phyloP scores from a whole-genome alignment of 2,113 vertebrate species.

The Malurus alboscapulatus region DNA sequence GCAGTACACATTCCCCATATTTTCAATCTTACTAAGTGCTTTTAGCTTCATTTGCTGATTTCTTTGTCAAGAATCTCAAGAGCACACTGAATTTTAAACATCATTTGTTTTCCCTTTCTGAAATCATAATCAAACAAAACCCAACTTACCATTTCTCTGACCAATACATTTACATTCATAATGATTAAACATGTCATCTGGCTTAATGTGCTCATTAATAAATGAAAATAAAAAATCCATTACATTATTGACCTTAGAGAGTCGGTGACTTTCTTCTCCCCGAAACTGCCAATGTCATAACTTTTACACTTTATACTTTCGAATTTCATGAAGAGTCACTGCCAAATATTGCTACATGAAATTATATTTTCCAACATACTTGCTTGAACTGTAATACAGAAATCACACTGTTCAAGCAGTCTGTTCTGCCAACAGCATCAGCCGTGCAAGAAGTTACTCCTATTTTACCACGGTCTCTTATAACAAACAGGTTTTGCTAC shows the following conservation, averaged over 20 bases:
- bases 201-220: constrained; percentile 4
- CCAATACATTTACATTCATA: not conserved
- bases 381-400: not conserved
- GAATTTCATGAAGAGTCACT: not conserved
- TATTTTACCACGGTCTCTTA: not conserved
- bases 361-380: not conserved
- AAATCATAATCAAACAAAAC: not conserved
- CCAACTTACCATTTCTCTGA: not conserved
- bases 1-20: not conserved
- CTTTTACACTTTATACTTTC: not conserved
- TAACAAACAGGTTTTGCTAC: not conserved
- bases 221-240: not conserved
- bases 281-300: not conserved
- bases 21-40: not conserved
- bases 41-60: not conserved
- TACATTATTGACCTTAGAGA: not conserved
- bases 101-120: not conserved
- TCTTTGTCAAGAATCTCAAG: not conserved
- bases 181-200: not conserved
- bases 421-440: not conserved
- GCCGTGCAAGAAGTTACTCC: not conserved
- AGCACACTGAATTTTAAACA: not conserved
- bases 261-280: not conserved
- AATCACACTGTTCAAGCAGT: not conserved
- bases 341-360: not conserved